Conservation (phyloP, 1,140 invertebrate genomes). For the Atopsyche davidsoni region DNA sequence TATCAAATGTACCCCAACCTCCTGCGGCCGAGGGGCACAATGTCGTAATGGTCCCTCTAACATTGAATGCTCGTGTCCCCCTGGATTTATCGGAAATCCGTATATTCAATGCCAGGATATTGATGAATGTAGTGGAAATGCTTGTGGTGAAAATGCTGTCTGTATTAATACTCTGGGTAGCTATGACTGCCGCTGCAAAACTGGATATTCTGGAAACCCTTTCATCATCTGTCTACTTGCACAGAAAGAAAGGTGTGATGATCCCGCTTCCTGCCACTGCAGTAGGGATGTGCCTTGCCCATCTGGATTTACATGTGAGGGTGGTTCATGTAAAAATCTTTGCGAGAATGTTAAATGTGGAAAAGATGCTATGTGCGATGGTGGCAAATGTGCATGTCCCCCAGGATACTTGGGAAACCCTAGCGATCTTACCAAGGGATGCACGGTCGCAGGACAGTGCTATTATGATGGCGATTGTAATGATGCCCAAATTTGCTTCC, state of each 20-base stretch:
- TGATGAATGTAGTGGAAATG: slow-evolving; percentile 75
- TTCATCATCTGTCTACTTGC: slow-evolving; percentile 69
- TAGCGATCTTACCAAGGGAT: slow-evolving; percentile 61
- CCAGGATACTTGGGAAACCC: slow-evolving; percentile 74
- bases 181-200: slow-evolving; percentile 80
- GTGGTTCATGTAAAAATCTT: slow-evolving; percentile 63
- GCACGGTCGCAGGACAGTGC: slow-evolving; percentile 65
- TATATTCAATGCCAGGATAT: slow-evolving; percentile 80
- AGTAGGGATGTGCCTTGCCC: slow-evolving; percentile 64
- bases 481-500: slow-evolving; percentile 79
- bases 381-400: slow-evolving; percentile 72
- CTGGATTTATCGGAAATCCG: slow-evolving; percentile 79
- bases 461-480: slow-evolving; percentile 73
- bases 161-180: slow-evolving; percentile 84
- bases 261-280: slow-evolving; percentile 65
- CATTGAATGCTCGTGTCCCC: slow-evolving; percentile 75
- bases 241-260: slow-evolving; percentile 59
- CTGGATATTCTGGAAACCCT: slow-evolving; percentile 77
- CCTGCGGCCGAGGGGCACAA: slow-evolving; percentile 72
- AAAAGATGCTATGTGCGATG: slow-evolving; percentile 72
- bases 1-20: slow-evolving; percentile 63
- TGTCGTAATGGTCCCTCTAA: slow-evolving; percentile 67
- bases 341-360: slow-evolving; percentile 72
- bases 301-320: slow-evolving; percentile 64
- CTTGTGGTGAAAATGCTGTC: slow-evolving; percentile 78